These are phyloP conservation scores for Podabrus alpinus DNA, from an alignment of 2,888 invertebrate species.

Conservation along the genomic window DNA sequence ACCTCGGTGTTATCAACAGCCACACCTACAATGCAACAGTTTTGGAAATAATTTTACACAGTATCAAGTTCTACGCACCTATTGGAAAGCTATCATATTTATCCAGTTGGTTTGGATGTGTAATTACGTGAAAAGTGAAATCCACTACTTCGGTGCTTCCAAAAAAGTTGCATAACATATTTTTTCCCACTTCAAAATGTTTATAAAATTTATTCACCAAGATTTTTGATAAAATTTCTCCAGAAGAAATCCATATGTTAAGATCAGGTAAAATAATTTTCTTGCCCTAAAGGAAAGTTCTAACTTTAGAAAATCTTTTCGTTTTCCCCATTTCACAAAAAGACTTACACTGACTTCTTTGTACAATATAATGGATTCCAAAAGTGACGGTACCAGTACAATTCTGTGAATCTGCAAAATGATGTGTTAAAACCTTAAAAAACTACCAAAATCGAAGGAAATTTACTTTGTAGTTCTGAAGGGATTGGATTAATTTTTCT, in stretches of 20 bases:
- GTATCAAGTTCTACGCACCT: conserved; percentile 58
- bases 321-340: no score
- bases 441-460: neutral
- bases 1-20: conserved; percentile 81
- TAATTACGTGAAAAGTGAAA: conserved; percentile 77
- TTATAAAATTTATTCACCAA: conserved; percentile 77
- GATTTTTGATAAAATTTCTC: conserved; percentile 76
- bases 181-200: conserved; percentile 66
- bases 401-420: conserved; percentile 70
- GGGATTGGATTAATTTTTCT: conserved; percentile 59
- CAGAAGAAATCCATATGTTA: conserved; percentile 86
- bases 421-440: neutral
- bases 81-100: conserved; percentile 76
- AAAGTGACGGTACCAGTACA: conserved; percentile 81
- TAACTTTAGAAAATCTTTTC: neutral
- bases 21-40: conserved; percentile 58
- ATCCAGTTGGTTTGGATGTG: conserved; percentile 63
- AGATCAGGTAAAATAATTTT: conserved; percentile 61
- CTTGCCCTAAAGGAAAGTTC: conserved; percentile 44
- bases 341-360: conserved; percentile 62
- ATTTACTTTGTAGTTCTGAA: neutral
- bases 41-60: neutral
- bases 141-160: conserved; percentile 94
- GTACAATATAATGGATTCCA: conserved; percentile 79
- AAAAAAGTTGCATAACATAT: conserved; percentile 82